Conservation (phyloP, 2,113 vertebrate genomes). For the mouse (Mus musculus) region GRCm39 chr4:49282001-49282500, state of each 20-base stretch:
- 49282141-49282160: slow-evolving; percentile 49
- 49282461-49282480: not conserved
- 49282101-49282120: slow-evolving; percentile 22
- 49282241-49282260: slow-evolving; percentile 98
- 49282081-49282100: slow-evolving; percentile 73
- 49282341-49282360: slow-evolving; percentile 97
- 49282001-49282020: slow-evolving; percentile 43
- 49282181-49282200: slow-evolving; percentile 78
- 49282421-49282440: slow-evolving; percentile 95
- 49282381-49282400: slow-evolving; percentile 96
- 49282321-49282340: slow-evolving; percentile 99
- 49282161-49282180: slow-evolving; percentile 64
- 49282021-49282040: slow-evolving; percentile 33
- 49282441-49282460: slow-evolving; percentile 91
- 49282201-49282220: slow-evolving; percentile 73
- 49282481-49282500: slow-evolving; percentile 24
- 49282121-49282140: slow-evolving; percentile 29
- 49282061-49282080: slow-evolving; percentile 87
- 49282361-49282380: slow-evolving; percentile 97
- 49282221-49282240: slow-evolving; percentile 85
- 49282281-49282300: slow-evolving; percentile 99
- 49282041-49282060: slow-evolving; percentile 80
- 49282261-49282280: slow-evolving; percentile 98
- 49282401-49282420: slow-evolving; percentile 96
- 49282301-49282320: slow-evolving; percentile 97